Base-by-base conservation (phyloP, 2,113 vertebrate species). In the Puffinus mauretanicus region DNA sequence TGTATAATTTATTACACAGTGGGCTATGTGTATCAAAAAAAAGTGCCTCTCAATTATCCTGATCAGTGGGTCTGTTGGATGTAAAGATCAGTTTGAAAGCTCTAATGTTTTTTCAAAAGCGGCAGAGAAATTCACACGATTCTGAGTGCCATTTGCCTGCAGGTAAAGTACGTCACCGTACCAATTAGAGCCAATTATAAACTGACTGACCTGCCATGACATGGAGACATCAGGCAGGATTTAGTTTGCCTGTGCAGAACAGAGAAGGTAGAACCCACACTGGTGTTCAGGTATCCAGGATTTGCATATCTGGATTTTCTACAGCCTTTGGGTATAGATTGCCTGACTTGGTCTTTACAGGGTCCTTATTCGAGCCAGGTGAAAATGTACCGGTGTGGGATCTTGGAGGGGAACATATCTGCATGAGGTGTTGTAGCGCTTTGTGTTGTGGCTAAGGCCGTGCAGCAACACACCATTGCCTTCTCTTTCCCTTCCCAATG, bases 141-240 rank as follows among this genome's bases (percentile, higher is more conserved):
- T 76, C 29, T 47, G 47, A 72, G 20, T 13, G 77, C 46, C 40
- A 22, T 92, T 95, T 75, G 32, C 88, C 88, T 95, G 88, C 52
- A 76, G 86, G 69, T 96, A 36, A 82, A 86, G 36, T 30, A 69
- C 3, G 1, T 93, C 64, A 69, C 42, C 0, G 1, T 32, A 51
- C 57, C 57, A 82, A 69, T 93, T 94, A 91, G 10, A 82, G 47
- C 30, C 54, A 84, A 86, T 95, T 93, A 94, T 20, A n/a, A 91
- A 38, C 1, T 1, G 72, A 62, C 22, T 89, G 94, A 82, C 77
- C 88, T 91, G 60, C 52, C 1, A 2, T 4, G 64, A 40, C 76
- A 71, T 6, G 57, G 69, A 78, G 54, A 71, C 1, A 1, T 84
- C 73, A 52, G 52, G 13, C 24, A 36, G 52, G 42, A 79, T 91